Conservation (phyloP, 1,140 invertebrate genomes). For the Trinorchestia longiramus region DNA sequence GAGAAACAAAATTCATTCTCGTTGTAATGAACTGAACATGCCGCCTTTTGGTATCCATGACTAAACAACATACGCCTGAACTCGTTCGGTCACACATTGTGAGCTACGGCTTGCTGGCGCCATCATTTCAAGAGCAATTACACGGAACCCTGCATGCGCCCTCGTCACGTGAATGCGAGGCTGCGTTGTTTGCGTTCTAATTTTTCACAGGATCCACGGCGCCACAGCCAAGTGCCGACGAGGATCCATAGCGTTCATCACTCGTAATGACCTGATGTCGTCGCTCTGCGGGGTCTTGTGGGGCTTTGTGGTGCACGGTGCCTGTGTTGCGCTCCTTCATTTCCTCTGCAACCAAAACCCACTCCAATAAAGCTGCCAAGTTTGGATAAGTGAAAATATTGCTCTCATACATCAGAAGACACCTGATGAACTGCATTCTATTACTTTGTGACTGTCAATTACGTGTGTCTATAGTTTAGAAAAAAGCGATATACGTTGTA, state of each 20-base stretch:
- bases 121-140: not conserved
- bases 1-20: no score
- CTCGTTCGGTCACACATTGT: not conserved
- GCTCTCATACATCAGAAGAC: not conserved
- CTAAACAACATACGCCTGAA: not conserved
- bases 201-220: not conserved
- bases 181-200: not conserved
- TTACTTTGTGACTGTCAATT: not conserved
- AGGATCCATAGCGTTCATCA: slow-evolving; percentile 6
- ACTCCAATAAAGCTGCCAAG: not conserved
- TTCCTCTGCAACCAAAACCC: no score
- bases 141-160: not conserved
- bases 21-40: no score
- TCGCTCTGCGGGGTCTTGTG: no score
- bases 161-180: not conserved
- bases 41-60: not conserved
- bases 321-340: no score
- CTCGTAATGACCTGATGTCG: not conserved
- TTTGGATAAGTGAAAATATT: not conserved
- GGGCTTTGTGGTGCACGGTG: not conserved
- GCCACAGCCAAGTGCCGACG: not conserved
- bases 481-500: not conserved
- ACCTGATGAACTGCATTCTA: not conserved
- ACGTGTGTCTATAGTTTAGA: not conserved
- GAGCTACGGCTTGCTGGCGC: not conserved